These are phyloP conservation scores for Sinotaia quadrata DNA, from an alignment of 2,888 invertebrate genomes.

Conservation along the genomic window DNA sequence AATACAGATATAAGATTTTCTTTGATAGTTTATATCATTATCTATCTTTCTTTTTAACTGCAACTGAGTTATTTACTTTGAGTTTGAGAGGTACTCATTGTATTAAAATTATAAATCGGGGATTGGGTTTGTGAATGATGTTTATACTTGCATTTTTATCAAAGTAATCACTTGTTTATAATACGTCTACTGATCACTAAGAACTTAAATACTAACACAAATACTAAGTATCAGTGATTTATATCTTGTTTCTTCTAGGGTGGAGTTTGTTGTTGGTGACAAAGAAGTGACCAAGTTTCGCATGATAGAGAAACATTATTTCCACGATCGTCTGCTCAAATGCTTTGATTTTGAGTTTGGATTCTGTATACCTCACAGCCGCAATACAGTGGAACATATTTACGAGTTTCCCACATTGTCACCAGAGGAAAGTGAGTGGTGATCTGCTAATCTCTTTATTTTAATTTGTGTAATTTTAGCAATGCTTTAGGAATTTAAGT, in stretches of 20 bases:
- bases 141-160: too few species aligned
- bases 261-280: constrained; percentile 96
- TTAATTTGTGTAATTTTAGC: neutral
- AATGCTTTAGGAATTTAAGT: too few species aligned
- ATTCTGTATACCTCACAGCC: constrained; percentile 97
- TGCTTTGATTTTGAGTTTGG: constrained; percentile 99
- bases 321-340: constrained; percentile 91
- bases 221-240: neutral
- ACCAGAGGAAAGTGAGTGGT: constrained; percentile 85
- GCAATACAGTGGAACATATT: constrained; percentile 98
- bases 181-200: too few species aligned
- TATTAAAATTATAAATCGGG: too few species aligned
- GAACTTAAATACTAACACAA: too few species aligned
- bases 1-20: too few species aligned
- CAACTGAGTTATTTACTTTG: too few species aligned
- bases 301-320: constrained; percentile 98
- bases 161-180: too few species aligned
- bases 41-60: too few species aligned
- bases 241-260: constrained; percentile 75
- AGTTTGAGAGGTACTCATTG: too few species aligned
- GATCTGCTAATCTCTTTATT: neutral
- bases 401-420: constrained; percentile 96
- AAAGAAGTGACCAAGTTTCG: constrained; percentile 93
- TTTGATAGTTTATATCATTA: too few species aligned
- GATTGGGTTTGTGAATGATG: too few species aligned